Evolutionary conservation across 1,140 invertebrate species (phyloP).

Genomic region (Neuroterus valhalla): DNA sequence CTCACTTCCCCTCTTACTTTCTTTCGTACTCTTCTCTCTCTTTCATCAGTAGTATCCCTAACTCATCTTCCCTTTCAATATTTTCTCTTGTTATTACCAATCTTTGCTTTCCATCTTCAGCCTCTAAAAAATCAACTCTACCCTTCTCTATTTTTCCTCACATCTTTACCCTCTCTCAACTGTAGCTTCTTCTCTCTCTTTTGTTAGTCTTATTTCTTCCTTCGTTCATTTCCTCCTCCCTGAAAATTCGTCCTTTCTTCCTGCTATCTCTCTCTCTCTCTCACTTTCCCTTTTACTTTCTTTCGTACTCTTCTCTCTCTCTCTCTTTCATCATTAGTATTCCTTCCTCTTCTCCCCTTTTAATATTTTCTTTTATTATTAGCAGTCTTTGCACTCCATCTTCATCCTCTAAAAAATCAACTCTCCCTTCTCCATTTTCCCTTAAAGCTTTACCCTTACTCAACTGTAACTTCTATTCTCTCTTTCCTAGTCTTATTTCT

Average conservation of each 20-base stretch:
- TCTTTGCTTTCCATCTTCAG: not conserved
- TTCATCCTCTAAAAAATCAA: too few species aligned
- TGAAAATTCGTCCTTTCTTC: not conserved
- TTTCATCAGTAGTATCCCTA: not conserved
- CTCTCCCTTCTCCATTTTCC: not conserved
- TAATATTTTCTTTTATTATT: not conserved
- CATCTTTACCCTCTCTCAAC: not conserved
- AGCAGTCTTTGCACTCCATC: not conserved
- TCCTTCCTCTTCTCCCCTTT: not conserved
- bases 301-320: not conserved
- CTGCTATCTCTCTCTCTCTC: slow-evolving; percentile 6
- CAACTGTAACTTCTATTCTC: not conserved
- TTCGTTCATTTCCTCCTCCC: not conserved
- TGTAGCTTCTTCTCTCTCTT: not conserved
- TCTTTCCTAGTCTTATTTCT: not conserved
- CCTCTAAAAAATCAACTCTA: too few species aligned
- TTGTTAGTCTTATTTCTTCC: not conserved
- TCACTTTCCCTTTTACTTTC: not conserved
- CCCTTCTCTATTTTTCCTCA: not conserved
- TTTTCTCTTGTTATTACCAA: not conserved
- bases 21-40: not conserved
- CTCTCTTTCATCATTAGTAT: not conserved
- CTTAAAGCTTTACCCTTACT: not conserved
- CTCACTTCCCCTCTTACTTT: not conserved
- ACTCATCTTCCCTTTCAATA: not conserved